Evolutionary conservation across 2,113 vertebrate genomes (phyloP).

Genomic region (Thinocorus orbignyianus): DNA sequence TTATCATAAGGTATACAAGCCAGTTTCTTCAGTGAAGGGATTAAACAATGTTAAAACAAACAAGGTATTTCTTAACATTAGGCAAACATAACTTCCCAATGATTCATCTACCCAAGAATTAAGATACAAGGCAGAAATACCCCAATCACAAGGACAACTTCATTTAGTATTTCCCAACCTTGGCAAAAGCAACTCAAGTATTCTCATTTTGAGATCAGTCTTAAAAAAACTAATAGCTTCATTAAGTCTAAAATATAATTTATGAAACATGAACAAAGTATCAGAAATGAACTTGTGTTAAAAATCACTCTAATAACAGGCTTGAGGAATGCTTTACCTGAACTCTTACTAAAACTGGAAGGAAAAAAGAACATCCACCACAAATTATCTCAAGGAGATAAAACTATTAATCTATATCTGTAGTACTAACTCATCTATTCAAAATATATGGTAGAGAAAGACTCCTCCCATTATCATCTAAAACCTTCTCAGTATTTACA

Average conservation of each 20-base stretch:
- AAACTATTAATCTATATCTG: not conserved
- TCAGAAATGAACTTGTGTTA: not conserved
- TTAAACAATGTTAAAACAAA: not conserved
- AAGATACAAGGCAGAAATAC: not conserved
- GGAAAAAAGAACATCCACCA: not conserved
- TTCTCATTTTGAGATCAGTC: not conserved
- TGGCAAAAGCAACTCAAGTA: not conserved
- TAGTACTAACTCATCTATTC: not conserved
- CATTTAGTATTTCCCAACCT: not conserved
- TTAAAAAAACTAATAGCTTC: not conserved
- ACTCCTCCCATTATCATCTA: not conserved
- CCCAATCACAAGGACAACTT: not conserved
- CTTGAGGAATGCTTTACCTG: not conserved
- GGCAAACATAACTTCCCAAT: not conserved
- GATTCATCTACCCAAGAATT: not conserved
- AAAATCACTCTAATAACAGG: not conserved
- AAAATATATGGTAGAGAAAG: not conserved
- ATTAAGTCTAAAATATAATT: not conserved
- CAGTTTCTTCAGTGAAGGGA: not conserved
- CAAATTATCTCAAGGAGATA: not conserved
- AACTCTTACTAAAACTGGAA: not conserved
- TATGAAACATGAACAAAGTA: not conserved
- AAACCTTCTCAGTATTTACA: not conserved
- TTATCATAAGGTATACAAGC: not conserved
- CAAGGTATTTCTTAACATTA: not conserved